Evolutionary conservation across 2,888 invertebrate species (phyloP), one percentile per base, ranked within the genome.

Genomic region (Fragum whitleyi): DNA sequence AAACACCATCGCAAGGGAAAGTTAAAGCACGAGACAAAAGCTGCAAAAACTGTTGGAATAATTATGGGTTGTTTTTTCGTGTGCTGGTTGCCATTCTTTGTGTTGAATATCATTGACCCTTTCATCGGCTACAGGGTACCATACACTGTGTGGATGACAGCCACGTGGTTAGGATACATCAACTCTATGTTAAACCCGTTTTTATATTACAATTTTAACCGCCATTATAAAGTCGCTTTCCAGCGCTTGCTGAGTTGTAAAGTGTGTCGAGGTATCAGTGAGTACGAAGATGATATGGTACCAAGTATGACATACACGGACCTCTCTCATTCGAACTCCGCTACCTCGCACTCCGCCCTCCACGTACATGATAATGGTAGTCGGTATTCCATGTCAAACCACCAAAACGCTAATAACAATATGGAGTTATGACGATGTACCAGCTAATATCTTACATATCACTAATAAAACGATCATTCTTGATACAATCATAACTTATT

Each of bases 41-140:
- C 92, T 2, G 92, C 92, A 14, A 92, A 92, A 72, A 92, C 92
- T 0, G 86, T 92, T 21, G 89, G 90, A 28, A 92, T 92, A 68
- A 92, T 92, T 74, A 92, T 92, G 92, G 92, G 92, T 14, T 90
- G 90, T 78, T 92, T 91, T 76, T 91, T 90, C 80, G 87, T 91
- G 23, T 92, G 92, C 71, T 92, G 92, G 92, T 91, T 90, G 79
- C 92, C 92, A 0, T 92, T 92, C 74, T 92, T 92, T 79, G 89
- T 92, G 39, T 79, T 92, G 47, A 92, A 92, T 77, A 86, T 92
- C 16, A 87, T 92, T 28, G 92, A 92, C 76, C 92, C 92, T 0
- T 79, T 92, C 23, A 88, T 92, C 29, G 90, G 90, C 9, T 92
- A 92, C 81, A 83, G 85, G 75, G 90, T 91, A 57, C 90, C 89